Percentiles rank a stretch among this genome's conserved stretches.
These are phyloP conservation scores for Lithophane ornitopus DNA, from an alignment of 2,888 invertebrate genomes.

Conservation along the genomic window DNA sequence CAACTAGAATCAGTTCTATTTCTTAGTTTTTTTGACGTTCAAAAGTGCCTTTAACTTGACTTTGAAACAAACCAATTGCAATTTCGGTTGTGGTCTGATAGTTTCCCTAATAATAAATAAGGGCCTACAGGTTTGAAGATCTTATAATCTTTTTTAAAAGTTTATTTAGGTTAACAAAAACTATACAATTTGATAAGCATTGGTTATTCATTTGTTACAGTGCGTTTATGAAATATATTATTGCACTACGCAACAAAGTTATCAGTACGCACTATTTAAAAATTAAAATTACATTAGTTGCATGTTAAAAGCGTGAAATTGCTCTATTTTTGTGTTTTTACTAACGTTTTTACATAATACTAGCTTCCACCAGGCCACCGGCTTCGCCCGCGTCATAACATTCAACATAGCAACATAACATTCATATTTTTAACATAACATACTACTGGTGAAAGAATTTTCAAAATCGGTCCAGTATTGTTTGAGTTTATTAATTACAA, in stretches of 20 bases:
- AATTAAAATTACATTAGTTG: not conserved
- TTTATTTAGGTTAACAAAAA: conserved; percentile 1
- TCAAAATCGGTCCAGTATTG: too few species aligned
- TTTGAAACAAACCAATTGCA: not conserved
- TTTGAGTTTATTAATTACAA: too few species aligned
- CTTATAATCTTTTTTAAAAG: too few species aligned
- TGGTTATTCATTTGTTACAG: not conserved
- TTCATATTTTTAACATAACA: too few species aligned
- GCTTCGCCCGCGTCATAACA: too few species aligned
- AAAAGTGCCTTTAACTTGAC: too few species aligned
- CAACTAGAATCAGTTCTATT: too few species aligned
- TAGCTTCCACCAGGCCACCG: too few species aligned
- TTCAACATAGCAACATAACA: too few species aligned
- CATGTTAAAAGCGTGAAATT: conserved; percentile 8
- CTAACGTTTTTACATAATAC: not conserved
- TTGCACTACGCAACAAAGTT: conserved; percentile 2
- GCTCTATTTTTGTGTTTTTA: not conserved
- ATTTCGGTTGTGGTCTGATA: not conserved
- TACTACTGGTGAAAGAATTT: too few species aligned
- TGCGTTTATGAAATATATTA: not conserved
- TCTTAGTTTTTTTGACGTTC: too few species aligned
- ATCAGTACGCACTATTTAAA: conserved; percentile 14
- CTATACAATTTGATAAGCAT: not conserved
- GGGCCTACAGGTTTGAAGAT: not conserved
- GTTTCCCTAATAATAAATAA: not conserved